Base-by-base conservation (phyloP, 1,140 invertebrate species). In the Papilio glaucus region DNA sequence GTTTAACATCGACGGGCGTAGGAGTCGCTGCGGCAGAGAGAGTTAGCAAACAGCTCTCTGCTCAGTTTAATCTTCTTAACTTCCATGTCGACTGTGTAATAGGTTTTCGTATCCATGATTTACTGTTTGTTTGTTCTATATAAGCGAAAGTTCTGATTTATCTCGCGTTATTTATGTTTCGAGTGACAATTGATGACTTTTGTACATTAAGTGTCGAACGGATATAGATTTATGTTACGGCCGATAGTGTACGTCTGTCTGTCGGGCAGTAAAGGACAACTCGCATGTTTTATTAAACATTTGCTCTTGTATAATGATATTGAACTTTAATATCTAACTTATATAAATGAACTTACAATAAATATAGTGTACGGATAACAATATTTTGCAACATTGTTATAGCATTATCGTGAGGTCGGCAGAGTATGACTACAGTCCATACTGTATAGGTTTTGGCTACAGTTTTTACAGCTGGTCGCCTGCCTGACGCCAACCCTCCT, bases 51-150 rank as follows among this genome's bases (percentile, higher is more conserved):
- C n/a, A 12, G 21, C 42, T 68, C 41, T 62, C 1, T n/a, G 41
- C 39, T 45, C 61, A 68, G 73, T 76, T 77, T 72, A 81, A 79
- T 76, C 77, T 81, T 42, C 13, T 72, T 29, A 73, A 68, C 74
- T 78, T 78, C 74, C 74, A 39, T 75, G 38, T 68, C 26, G n/a
- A 24, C 37, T 57, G 72, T 77, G 62, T 76, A 79, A 83, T 77
- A 77, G 76, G 38, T 77, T 75, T 74, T 73, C 71, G 62, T 73
- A 76, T 42, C 71, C 67, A 74, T 80, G 78, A 80, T 82, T 73
- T 78, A 82, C 74, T 71, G 53, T 78, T 77, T 80, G 75, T 82
- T 82, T 80, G 74, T 82, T 42, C 77, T 72, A 74, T 61, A 76
- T 67, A 71, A 72, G 73, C 49, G 76, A 77, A 77, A 80, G 76